These are phyloP conservation scores for Spongilla lacustris DNA, from an alignment of 37 sponge, comb jelly and placozoan genomes.

Conservation along the genomic window DNA sequence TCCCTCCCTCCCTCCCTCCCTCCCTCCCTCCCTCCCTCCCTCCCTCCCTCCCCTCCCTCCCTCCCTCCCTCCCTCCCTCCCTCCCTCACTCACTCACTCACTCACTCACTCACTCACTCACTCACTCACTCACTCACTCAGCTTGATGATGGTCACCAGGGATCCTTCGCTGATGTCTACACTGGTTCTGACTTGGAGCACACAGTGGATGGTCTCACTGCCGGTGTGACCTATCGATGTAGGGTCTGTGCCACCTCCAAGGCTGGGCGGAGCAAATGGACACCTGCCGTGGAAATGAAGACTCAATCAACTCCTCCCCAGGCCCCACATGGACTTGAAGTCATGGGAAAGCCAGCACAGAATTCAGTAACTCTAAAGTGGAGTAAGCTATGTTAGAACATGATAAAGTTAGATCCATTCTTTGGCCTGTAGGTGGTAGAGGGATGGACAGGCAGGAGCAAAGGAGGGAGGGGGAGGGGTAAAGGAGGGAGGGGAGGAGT, in stretches of 20 bases:
- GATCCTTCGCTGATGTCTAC: conserved; percentile 20
- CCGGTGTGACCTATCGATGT: conserved; percentile 37
- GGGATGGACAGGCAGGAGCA: too few species aligned
- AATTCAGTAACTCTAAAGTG: conserved; percentile 36
- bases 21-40: neutral
- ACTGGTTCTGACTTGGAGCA: conserved; percentile 21
- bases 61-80: neutral
- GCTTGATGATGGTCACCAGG: conserved; percentile 25
- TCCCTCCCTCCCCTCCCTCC: neutral
- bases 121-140: neutral
- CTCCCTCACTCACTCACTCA: neutral
- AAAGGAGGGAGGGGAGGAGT: neutral
- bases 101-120: neutral
- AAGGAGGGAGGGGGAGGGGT: neutral
- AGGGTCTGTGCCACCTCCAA: conserved; percentile 39
- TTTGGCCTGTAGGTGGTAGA: too few species aligned
- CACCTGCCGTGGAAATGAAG: conserved; percentile 13
- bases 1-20: neutral
- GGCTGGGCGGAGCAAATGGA: conserved; percentile 55
- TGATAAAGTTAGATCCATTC: too few species aligned
- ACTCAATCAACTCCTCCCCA: conserved; percentile 45
- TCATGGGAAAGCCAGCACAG: conserved; percentile 40
- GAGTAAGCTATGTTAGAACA: conserved; percentile 45
- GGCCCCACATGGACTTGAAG: conserved; percentile 30
- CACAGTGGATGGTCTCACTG: conserved; percentile 20